Percentiles rank a stretch among this genome's conserved stretches.
phyloP scores from a whole-genome alignment of 2,113 vertebrate genomes.

The Zeus faber region DNA sequence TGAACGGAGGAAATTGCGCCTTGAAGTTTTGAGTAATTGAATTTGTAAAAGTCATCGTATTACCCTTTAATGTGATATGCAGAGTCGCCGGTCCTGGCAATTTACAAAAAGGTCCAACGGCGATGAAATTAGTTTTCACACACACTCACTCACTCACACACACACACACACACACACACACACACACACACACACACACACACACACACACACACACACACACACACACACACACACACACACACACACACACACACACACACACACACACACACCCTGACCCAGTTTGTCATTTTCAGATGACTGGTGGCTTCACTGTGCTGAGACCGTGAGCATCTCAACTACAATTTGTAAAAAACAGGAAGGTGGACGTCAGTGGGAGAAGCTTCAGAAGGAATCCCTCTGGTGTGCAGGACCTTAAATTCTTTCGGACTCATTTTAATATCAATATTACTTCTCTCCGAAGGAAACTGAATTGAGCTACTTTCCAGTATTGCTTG shows the following conservation, averaged over 20 bases:
- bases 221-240: not conserved
- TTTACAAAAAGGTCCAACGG: constrained; percentile 39
- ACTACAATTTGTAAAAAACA: no score
- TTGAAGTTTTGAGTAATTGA: constrained; percentile 57
- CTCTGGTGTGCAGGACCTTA: no score
- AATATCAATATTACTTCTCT: no score
- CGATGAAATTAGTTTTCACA: constrained; percentile 31
- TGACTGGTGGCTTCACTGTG: no score
- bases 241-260: not conserved
- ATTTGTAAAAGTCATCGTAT: constrained; percentile 57
- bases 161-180: constrained; percentile 21
- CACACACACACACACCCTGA: not conserved
- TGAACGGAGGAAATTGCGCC: constrained; percentile 46
- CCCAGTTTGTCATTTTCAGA: no score
- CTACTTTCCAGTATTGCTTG: no score
- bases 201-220: not conserved
- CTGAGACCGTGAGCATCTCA: no score
- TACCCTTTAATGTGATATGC: constrained; percentile 53
- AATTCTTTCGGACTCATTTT: no score
- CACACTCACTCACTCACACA: not conserved
- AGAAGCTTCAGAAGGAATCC: no score
- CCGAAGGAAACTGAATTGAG: no score
- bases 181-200: not conserved
- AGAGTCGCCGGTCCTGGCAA: constrained; percentile 39
- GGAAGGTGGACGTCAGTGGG: no score